Conservation (phyloP, 2,888 invertebrate species). For the Aleiodes testaceus region DNA sequence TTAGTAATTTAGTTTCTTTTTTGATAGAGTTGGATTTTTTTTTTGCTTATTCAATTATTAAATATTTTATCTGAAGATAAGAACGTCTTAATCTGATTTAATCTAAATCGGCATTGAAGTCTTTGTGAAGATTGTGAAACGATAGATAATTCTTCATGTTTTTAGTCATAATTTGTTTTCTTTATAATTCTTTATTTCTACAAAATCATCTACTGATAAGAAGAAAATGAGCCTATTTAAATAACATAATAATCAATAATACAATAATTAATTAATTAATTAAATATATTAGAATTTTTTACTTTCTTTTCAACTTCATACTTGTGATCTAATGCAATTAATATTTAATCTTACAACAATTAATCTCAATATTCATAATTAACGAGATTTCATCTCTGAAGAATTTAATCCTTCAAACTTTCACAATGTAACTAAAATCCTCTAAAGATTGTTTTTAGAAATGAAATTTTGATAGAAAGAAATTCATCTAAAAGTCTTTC, state of each 20-base stretch:
- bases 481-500: slow-evolving; percentile 3
- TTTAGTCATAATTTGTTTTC: no score
- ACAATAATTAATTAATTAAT: slow-evolving; percentile 21
- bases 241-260: neutral
- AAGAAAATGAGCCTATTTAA: neutral
- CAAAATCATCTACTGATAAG: neutral
- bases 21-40: no score
- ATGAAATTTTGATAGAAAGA: no score
- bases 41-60: no score
- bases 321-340: slow-evolving; percentile 11
- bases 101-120: no score
- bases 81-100: no score
- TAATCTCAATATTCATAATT: neutral
- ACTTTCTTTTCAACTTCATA: neutral
- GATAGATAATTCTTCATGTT: no score
- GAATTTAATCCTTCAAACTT: neutral
- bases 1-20: no score
- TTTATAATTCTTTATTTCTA: neutral
- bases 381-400: neutral
- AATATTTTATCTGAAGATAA: no score
- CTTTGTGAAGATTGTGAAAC: no score
- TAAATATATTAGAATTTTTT: slow-evolving; percentile 30
- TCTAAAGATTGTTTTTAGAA: no score
- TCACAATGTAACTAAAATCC: neutral
- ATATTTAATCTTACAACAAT: slow-evolving; percentile 12